Base-by-base conservation (phyloP, 2,888 invertebrate genomes). In the Apamea crenata region DNA sequence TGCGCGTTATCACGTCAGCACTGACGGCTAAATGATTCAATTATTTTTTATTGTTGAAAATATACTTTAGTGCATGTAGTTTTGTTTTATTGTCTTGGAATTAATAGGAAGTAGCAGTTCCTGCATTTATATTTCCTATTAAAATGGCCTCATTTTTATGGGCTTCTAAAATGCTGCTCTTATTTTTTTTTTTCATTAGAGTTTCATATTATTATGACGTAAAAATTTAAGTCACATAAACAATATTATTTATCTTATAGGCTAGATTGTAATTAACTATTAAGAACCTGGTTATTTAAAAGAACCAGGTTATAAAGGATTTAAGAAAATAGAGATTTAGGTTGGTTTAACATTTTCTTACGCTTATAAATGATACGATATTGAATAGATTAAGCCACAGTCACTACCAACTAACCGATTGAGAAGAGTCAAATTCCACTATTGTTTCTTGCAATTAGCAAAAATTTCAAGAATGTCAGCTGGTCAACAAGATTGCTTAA, bases 1-100 rank as follows among this genome's bases (percentile, higher is more conserved):
- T 84, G 65, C 74, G 74, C 56, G 78, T 78, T 80, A 76, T n/a
- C 86, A 86, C 86, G 80, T 83, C 86, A 86, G 12, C 69, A 66
- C 67, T 71, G 47, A 50, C 36, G 65, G 47, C n/a, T 73, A 65
- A 72, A 59, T 44, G 50, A 65, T 65, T 78, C 75, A 80, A 83
- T 83, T 74, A 44, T 73, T 66, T 82, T 85, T 74, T 74, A 67
- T 77, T 67, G n/a, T 12, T 18, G 12, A 47, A 75, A 25, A 61
- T 78, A 21, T 69, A 50, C 53, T 84, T 67, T 44, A 56, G n/a
- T 59, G 8, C 14, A 29, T 71, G 50, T 74, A 53, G 44, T 74
- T 78, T 74, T 44, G 29, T 76, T 84, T 75, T 53, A 47, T 25
- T 53, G 32, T 67, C 16, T 47, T 50, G 25, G 21, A 63, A 44